phyloP scores from a whole-genome alignment of 1,140 invertebrate genomes.

The Eumaeus atala region DNA sequence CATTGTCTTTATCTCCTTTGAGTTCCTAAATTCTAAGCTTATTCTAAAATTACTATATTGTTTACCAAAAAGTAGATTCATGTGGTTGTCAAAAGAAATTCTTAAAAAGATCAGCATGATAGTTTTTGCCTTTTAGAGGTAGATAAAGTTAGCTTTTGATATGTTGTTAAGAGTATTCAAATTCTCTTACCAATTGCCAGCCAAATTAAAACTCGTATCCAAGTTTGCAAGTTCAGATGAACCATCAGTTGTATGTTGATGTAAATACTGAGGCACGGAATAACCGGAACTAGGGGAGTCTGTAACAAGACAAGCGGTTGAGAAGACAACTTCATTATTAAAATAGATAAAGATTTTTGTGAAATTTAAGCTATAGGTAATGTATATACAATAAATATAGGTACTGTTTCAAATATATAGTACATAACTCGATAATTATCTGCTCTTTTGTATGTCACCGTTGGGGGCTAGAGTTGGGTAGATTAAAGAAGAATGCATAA shows the following conservation, averaged over 20 bases:
- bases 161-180: background rate
- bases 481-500: too few species aligned
- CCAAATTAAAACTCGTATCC: slow-evolving; percentile 90
- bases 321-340: background rate
- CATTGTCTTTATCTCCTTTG: background rate
- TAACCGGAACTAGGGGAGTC: slow-evolving; percentile 89
- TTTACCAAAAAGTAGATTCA: too few species aligned
- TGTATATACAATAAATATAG: too few species aligned
- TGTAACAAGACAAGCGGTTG: slow-evolving; percentile 64
- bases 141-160: background rate
- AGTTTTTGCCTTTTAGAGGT: too few species aligned
- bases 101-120: too few species aligned
- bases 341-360: background rate
- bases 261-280: slow-evolving; percentile 88
- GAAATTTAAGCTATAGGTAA: too few species aligned
- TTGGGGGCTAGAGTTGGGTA: too few species aligned
- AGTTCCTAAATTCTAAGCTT: background rate
- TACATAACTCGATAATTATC: too few species aligned
- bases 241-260: slow-evolving; percentile 92
- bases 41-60: background rate
- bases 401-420: too few species aligned
- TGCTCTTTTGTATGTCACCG: too few species aligned
- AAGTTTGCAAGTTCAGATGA: slow-evolving; percentile 85
- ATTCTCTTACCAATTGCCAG: slow-evolving; percentile 77
- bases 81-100: too few species aligned